Base-by-base conservation (phyloP, 2,797 vertebrate species). In the Neomorphus geoffroyi region DNA sequence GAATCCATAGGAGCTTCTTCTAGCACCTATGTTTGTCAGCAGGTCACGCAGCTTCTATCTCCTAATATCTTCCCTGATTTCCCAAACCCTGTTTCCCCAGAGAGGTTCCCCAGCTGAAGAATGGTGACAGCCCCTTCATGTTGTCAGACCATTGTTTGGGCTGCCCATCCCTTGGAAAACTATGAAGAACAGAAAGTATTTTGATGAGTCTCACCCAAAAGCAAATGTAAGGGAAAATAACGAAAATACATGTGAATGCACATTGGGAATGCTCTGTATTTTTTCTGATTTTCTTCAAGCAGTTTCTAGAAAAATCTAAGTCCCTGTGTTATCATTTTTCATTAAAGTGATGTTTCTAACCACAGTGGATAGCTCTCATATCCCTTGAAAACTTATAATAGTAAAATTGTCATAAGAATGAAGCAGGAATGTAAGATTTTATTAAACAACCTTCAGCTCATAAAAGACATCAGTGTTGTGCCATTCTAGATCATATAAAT, bases 11-110 rank as follows among this genome's bases (percentile, higher is more conserved):
- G 96, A 94, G 90, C 96, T 98, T 97, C 92, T 95, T 98, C 97
- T 97, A 80, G 97, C 96, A 98, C 96, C 98, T 97, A 79, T 97
- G 97, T 98, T 98, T 98, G 98, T 60, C 97, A 97, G 97, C 97
- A 98, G 97, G 97, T 96, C 96, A 93, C 96, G 95, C 78, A 80
- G 96, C 98, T 98, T 96, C 98, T 97, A 90, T 96, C 94, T 94
- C 96, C 97, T 98, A 95, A 90, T 56, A 58, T 16, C 24, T 45
- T 62, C 43, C n/a, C 53, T 51, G 86, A 94, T 97, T 98, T 98
- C 97, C 98, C 97, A 97, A 97, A 96, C 97, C 96, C 95, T 81
- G 61, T 95, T 97, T 93, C 93, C 87, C 93, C 22, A 28, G 92
- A 96, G 95, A 93, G 88, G 95, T 94, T 93, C 77, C 87, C 64